Evolutionary conservation across 2,888 invertebrate species (phyloP).

Genomic region (Arenicola marina): DNA sequence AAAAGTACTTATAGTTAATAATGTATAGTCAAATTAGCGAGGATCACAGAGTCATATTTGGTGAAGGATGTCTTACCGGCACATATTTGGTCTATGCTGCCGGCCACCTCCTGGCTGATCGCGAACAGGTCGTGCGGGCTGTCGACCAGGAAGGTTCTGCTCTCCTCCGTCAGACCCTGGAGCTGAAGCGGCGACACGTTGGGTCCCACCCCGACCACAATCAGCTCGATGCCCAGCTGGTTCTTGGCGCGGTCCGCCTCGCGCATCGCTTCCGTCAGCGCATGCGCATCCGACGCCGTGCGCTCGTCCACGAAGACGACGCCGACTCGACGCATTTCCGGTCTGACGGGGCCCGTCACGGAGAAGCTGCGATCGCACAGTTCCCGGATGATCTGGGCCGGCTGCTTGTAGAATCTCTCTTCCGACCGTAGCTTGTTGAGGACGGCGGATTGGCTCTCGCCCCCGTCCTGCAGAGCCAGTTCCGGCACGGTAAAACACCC

Average conservation of each 20-base stretch:
- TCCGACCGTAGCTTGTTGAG: neutral
- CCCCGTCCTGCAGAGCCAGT: slow-evolving; percentile 32
- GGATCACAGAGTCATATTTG: too few relatives aligned
- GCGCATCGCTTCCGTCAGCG: neutral
- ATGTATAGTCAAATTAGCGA: too few relatives aligned
- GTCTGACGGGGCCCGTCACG: slow-evolving; percentile 28
- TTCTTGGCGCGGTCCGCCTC: slow-evolving; percentile 12
- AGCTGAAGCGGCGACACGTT: slow-evolving; percentile 32
- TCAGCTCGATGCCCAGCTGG: slow-evolving; percentile 35
- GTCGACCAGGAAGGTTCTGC: too few relatives aligned
- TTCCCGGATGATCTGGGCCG: slow-evolving; percentile 29
- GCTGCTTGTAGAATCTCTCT: neutral
- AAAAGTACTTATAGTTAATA: too few relatives aligned
- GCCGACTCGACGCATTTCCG: slow-evolving; percentile 38
- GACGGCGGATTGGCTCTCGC: neutral
- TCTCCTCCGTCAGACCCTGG: neutral
- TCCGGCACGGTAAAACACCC: slow-evolving; percentile 36
- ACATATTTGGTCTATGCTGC: too few relatives aligned
- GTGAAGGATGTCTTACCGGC: too few relatives aligned
- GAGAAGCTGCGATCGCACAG: slow-evolving; percentile 33
- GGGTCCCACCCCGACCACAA: slow-evolving; percentile 43
- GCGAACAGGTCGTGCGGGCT: too few relatives aligned
- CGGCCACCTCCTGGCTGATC: too few relatives aligned
- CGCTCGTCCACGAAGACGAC: slow-evolving; percentile 39
- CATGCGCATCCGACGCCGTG: neutral